Base-by-base conservation (phyloP, 2,888 invertebrate species). In the Arrhopalites spinosus region DNA sequence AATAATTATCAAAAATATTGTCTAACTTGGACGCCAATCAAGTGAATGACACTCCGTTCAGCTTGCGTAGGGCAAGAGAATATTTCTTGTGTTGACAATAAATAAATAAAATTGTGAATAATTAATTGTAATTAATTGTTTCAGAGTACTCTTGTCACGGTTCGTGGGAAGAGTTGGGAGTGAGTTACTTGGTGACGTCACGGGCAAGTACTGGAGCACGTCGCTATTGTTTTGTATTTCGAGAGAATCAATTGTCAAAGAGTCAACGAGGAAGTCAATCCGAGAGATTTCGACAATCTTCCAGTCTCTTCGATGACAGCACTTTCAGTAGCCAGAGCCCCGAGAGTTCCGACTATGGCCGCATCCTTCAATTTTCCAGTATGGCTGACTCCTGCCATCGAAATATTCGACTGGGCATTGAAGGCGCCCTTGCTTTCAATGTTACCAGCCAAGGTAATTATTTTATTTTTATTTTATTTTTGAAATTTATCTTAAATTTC, bases 351-450 rank as follows among this genome's bases (percentile, higher is more conserved):
- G 73, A 73, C 30, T 73, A 53, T 73, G 73, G 73, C 5, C 15
- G 76, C 74, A 77, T 75, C 71, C 77, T 81, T 50, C 76, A 77
- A 69, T 79, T 81, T 78, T 78, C 80, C 68, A 77, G 72, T 64
- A 79, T 80, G 71, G 76, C 80, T 73, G 81, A 81, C 79, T 79
- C 80, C 75, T 81, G 81, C 74, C 78, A 78, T 69, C 76, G 81
- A 64, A 78, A 81, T 77, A 75, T 78, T 47, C 73, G 53, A 61
- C 76, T 61, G 76, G 81, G 76, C 56, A 66, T 63, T 0, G 75
- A 80, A 56, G 81, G 81, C 56, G 75, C 75, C 68, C 69, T 78
- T 23, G 78, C 81, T 67, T 80, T 79, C 77, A 81, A 81, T 77
- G 78, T 79, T 17, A 80, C 81, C 13, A 78, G 77, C 73, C 77